Conservation (phyloP, 92 coral and sea anemone genomes). For the Porites divaricata region DNA sequence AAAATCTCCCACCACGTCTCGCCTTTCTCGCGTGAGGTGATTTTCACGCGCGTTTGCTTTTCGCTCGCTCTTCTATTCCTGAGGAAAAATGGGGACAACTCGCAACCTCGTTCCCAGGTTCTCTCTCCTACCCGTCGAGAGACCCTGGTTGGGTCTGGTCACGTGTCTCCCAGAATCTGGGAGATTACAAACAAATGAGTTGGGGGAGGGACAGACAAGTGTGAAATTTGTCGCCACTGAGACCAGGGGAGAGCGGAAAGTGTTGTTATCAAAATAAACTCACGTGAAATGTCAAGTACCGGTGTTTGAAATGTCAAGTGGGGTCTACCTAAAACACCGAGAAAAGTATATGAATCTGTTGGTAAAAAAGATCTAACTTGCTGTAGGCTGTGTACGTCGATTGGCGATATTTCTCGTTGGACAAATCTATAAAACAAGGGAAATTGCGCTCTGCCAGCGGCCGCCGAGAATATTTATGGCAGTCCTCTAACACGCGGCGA, state of each 20-base stretch:
- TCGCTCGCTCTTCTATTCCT: no score
- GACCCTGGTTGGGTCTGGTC: no score
- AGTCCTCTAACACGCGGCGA: neutral
- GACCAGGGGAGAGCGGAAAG: slow-evolving; percentile 7
- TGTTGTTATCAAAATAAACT: neutral
- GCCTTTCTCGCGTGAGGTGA: no score
- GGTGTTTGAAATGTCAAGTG: neutral
- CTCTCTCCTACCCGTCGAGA: no score
- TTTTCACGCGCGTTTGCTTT: no score
- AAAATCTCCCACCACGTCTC: no score
- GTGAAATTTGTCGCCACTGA: neutral
- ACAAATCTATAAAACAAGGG: neutral
- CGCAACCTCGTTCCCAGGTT: no score
- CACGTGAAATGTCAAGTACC: neutral
- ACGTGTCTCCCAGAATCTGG: no score
- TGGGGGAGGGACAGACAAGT: no score
- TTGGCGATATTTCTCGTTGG: neutral
- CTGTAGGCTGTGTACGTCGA: neutral
- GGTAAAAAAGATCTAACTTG: neutral
- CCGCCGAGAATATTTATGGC: neutral
- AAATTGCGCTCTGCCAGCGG: neutral
- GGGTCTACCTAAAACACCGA: neutral
- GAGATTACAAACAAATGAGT: no score
- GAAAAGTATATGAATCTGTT: neutral
- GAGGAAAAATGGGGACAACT: no score